phyloP scores from a whole-genome alignment of 1,140 invertebrate genomes.

The Drosophila tani region DNA sequence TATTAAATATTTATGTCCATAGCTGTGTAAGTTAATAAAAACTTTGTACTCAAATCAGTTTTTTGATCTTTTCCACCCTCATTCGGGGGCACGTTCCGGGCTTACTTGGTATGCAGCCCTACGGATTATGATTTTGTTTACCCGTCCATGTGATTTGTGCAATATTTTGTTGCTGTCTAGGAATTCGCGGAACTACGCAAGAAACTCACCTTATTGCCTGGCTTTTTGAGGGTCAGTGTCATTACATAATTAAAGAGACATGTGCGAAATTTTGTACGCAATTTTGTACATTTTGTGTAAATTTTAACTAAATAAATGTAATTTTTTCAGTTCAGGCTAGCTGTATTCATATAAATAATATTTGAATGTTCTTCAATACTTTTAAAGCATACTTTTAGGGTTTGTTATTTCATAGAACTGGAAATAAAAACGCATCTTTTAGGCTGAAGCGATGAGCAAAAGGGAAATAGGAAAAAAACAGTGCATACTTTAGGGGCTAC shows the following conservation, averaged over 20 bases:
- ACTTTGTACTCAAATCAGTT: neutral
- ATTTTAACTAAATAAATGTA: no score
- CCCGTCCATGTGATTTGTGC: conserved; percentile 56
- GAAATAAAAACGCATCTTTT: no score
- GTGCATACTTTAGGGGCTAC: no score
- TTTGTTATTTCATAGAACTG: no score
- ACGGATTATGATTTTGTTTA: conserved; percentile 52
- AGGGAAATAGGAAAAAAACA: no score
- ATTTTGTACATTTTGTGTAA: no score
- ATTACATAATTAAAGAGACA: conserved; percentile 14
- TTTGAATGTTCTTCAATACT: no score
- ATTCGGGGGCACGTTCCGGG: conserved; percentile 43
- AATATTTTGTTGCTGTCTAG: conserved; percentile 63
- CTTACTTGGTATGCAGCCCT: conserved; percentile 61
- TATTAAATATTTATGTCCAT: conserved; percentile 31
- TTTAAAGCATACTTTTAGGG: no score
- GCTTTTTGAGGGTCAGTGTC: conserved; percentile 41
- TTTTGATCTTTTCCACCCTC: neutral
- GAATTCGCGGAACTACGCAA: conserved; percentile 45
- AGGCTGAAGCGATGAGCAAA: no score
- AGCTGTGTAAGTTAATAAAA: conserved; percentile 47
- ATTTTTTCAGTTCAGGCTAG: no score
- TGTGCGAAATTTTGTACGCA: neutral
- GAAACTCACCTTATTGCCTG: conserved; percentile 2
- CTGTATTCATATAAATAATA: no score